Conservation (phyloP, 2,797 vertebrate genomes). For the Anguilla anguilla region DNA sequence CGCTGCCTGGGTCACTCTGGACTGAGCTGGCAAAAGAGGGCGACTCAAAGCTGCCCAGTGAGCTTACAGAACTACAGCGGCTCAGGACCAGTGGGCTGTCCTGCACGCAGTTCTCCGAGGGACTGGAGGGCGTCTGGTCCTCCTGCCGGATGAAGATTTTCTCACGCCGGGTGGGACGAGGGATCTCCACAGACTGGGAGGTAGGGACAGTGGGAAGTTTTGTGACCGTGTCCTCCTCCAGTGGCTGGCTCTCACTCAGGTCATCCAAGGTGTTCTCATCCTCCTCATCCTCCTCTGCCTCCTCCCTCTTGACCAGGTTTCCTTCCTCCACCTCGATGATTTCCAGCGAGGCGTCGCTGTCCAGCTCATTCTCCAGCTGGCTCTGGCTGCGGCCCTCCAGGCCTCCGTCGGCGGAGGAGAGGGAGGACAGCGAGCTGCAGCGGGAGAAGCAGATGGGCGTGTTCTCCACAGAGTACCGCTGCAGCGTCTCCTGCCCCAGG, state of each 20-base stretch:
- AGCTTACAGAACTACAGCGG: slow-evolving; percentile 97
- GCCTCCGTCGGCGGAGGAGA: slow-evolving; percentile 87
- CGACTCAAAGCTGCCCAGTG: slow-evolving; percentile 94
- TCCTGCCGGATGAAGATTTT: slow-evolving; percentile 82
- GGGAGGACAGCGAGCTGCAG: slow-evolving; percentile 93
- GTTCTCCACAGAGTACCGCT: slow-evolving; percentile 88
- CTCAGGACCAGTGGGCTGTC: slow-evolving; percentile 96
- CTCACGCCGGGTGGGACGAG: slow-evolving; percentile 72
- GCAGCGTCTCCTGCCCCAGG: slow-evolving; percentile 76
- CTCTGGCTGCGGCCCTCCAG: slow-evolving; percentile 86
- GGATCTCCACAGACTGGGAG: slow-evolving; percentile 81
- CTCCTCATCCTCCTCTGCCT: slow-evolving; percentile 41
- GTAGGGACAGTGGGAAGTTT: slow-evolving; percentile 60
- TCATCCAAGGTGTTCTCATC: slow-evolving; percentile 78
- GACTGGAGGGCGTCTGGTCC: slow-evolving; percentile 92
- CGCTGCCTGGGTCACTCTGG: slow-evolving; percentile 95
- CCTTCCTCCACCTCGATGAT: slow-evolving; percentile 89
- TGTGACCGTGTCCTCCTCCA: slow-evolving; percentile 65
- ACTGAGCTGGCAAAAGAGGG: slow-evolving; percentile 96
- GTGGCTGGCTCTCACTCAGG: slow-evolving; percentile 76
- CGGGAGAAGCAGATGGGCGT: slow-evolving; percentile 93
- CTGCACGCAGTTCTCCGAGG: slow-evolving; percentile 94
- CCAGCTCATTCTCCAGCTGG: slow-evolving; percentile 79
- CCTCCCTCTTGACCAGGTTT: slow-evolving; percentile 60
- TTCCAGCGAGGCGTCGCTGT: slow-evolving; percentile 93